phyloP scores from a whole-genome alignment of 2,888 invertebrate species.

The Melipona beecheii region DNA sequence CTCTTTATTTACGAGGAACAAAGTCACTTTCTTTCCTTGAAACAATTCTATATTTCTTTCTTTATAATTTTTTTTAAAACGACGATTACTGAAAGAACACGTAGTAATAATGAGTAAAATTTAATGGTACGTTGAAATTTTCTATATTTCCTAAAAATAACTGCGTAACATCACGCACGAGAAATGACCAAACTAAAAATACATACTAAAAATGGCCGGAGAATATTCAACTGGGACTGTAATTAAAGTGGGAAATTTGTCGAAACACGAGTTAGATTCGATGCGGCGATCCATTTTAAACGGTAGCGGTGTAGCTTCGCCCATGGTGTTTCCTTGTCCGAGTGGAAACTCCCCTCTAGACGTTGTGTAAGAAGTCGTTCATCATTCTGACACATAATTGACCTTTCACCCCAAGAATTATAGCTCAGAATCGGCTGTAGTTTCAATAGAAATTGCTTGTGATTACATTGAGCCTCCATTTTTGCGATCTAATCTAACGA shows the following conservation, averaged over 20 bases:
- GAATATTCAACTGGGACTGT: background rate
- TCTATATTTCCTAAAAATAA: too few species aligned
- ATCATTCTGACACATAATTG: slow-evolving; percentile 50
- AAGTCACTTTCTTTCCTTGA: too few species aligned
- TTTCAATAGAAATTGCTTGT: slow-evolving; percentile 40
- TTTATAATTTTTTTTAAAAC: too few species aligned
- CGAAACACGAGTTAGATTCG: background rate
- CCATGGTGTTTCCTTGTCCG: background rate
- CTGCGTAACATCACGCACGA: too few species aligned
- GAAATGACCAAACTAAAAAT: too few species aligned
- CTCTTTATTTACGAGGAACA: too few species aligned
- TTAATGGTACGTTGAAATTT: too few species aligned
- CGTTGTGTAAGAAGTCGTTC: slow-evolving; percentile 39
- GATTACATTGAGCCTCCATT: slow-evolving; percentile 24
- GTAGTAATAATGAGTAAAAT: too few species aligned
- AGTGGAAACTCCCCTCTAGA: slow-evolving; percentile 32
- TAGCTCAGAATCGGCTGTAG: slow-evolving; percentile 24
- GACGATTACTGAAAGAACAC: too few species aligned
- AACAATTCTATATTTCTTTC: too few species aligned
- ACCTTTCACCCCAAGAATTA: slow-evolving; percentile 49
- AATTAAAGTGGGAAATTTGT: background rate
- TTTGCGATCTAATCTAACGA: background rate
- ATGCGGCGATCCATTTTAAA: slow-evolving; percentile 9
- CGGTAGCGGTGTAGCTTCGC: background rate
- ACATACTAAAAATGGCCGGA: too few species aligned